Conservation (phyloP, 2,888 invertebrate genomes). For the Lottia scabra region DNA sequence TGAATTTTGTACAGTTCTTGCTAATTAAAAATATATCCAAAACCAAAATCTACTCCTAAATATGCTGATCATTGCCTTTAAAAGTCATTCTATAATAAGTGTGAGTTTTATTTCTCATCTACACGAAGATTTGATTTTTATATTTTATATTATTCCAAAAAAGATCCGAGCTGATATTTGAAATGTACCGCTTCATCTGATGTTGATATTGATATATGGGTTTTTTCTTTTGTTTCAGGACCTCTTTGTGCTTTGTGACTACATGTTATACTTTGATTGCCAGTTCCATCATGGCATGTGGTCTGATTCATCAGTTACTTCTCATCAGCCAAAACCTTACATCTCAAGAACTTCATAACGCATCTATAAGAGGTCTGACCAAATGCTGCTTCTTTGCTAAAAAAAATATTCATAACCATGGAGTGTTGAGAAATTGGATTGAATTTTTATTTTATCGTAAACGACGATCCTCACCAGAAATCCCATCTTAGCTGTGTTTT, state of each 20-base stretch:
- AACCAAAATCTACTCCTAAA: too few relatives aligned
- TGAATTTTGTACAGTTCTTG: too few relatives aligned
- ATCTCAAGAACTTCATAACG: conserved; percentile 60
- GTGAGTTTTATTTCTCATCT: too few relatives aligned
- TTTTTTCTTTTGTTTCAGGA: conserved; percentile 45
- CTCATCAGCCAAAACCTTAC: conserved; percentile 66
- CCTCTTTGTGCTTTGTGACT: conserved; percentile 57
- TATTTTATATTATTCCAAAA: too few relatives aligned
- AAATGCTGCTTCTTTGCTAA: conserved; percentile 38
- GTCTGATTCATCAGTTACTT: conserved; percentile 58
- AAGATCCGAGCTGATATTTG: too few relatives aligned
- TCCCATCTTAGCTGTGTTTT: conserved; percentile 20
- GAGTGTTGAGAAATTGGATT: conserved; percentile 59
- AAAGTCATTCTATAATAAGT: too few relatives aligned
- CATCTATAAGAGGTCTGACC: conserved; percentile 39
- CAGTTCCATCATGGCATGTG: conserved; percentile 45
- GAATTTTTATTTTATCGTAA: conserved; percentile 41
- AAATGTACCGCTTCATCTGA: too few relatives aligned
- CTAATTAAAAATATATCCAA: too few relatives aligned
- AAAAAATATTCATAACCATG: conserved; percentile 55
- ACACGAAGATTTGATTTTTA: too few relatives aligned
- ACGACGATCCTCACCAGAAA: conserved; percentile 18
- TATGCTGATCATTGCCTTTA: too few relatives aligned
- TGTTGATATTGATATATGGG: too few relatives aligned
- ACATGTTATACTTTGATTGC: conserved; percentile 53